Percentiles rank a stretch among this genome's conserved stretches.
These are phyloP conservation scores for Mechanitis messenoides DNA, from an alignment of 2,888 invertebrate genomes.

Conservation along the genomic window DNA sequence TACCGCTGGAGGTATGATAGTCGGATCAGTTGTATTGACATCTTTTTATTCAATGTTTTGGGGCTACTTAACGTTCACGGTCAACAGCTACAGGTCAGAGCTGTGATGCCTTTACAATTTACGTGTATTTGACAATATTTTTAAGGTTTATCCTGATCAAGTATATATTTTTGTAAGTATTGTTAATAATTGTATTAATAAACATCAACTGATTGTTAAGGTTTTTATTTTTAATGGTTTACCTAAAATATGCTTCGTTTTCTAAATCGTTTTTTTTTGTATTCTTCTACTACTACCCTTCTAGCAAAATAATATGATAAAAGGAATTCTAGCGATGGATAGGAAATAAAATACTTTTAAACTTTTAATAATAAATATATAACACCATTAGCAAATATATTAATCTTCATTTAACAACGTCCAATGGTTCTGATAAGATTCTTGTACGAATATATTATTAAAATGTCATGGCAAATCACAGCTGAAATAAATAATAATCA, in stretches of 20 bases:
- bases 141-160: neutral
- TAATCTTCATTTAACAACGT: neutral
- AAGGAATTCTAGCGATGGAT: too few species aligned
- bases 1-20: slow-evolving; percentile 29
- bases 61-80: slow-evolving; percentile 34
- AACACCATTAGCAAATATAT: neutral
- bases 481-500: slow-evolving; percentile 34
- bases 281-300: too few species aligned
- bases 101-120: slow-evolving; percentile 11
- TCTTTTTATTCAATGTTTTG: slow-evolving; percentile 34
- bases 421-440: slow-evolving; percentile 22
- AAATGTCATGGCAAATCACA: slow-evolving; percentile 41
- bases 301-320: too few species aligned
- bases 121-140: neutral
- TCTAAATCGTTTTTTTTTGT: too few species aligned
- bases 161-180: neutral
- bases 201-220: too few species aligned
- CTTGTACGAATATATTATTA: slow-evolving; percentile 39
- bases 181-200: too few species aligned
- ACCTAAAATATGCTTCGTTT: too few species aligned
- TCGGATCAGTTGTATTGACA: slow-evolving; percentile 28
- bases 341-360: too few species aligned
- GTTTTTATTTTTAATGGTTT: too few species aligned
- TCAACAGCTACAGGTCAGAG: slow-evolving; percentile 38
- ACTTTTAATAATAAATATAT: neutral